These are phyloP conservation scores for Nothocercus nigrocapillus DNA, from an alignment of 2,113 vertebrate genomes.

Conservation along the genomic window DNA sequence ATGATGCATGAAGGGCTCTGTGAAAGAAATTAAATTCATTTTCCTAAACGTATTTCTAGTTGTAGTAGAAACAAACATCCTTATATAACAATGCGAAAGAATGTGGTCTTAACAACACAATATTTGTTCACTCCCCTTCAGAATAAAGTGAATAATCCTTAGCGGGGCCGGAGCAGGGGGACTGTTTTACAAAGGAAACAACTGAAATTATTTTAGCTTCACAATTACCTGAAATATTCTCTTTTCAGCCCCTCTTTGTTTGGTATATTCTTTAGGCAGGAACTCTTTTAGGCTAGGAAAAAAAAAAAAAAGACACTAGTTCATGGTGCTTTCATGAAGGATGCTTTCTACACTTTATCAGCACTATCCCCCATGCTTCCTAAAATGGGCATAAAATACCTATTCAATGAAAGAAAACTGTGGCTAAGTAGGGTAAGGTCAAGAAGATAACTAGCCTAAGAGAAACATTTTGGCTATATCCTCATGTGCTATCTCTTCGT, in stretches of 20 bases:
- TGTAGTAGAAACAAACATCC: neutral
- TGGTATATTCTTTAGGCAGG: conserved; percentile 86
- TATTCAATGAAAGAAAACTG: neutral
- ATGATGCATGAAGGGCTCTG: neutral
- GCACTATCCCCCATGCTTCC: neutral
- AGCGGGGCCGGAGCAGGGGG: neutral
- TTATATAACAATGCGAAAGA: neutral
- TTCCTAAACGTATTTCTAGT: neutral
- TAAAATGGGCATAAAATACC: neutral
- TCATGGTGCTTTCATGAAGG: neutral
- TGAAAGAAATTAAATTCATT: neutral
- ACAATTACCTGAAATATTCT: conserved; percentile 84
- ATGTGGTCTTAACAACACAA: neutral
- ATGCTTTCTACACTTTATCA: neutral
- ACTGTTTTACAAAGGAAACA: neutral
- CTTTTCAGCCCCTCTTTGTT: conserved; percentile 86
- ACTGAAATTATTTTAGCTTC: neutral
- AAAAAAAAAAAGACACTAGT: neutral
- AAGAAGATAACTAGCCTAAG: neutral
- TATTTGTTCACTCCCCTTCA: neutral
- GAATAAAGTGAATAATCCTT: conserved; percentile 27
- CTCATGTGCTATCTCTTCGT: neutral
- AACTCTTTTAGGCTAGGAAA: conserved; percentile 83
- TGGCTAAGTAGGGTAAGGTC: neutral
- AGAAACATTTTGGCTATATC: neutral